Evolutionary conservation across 2,113 vertebrate species (phyloP).

Genomic region (Tupaia chinensis): DNA sequence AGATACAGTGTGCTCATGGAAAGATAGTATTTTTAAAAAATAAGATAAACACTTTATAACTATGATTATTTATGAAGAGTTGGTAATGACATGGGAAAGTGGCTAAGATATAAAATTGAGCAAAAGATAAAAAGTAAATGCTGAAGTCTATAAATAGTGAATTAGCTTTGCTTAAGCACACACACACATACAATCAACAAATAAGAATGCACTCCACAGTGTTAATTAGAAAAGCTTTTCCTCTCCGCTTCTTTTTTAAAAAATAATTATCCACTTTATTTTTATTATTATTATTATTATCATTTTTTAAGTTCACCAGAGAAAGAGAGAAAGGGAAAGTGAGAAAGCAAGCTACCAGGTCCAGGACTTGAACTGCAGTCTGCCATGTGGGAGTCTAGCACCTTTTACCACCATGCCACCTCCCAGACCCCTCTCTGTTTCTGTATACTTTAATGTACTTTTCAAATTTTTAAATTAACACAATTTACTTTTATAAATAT

Average conservation of each 20-base stretch:
- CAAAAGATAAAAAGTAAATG: not conserved
- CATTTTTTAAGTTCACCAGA: too few relatives aligned
- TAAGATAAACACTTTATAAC: not conserved
- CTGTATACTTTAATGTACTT: not conserved
- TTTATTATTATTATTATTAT: too few relatives aligned
- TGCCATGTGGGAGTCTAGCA: too few relatives aligned
- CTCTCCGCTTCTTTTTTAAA: not conserved
- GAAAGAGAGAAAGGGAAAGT: too few relatives aligned
- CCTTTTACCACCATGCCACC: too few relatives aligned
- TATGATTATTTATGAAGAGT: slow-evolving; percentile 1
- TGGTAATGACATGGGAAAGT: not conserved
- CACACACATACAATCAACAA: not conserved
- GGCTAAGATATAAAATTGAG: not conserved
- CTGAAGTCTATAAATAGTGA: not conserved
- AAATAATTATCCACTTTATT: too few relatives aligned
- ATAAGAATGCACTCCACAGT: not conserved
- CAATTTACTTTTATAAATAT: not conserved
- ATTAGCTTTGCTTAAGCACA: not conserved
- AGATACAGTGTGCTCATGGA: not conserved
- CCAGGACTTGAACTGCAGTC: too few relatives aligned
- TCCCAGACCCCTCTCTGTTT: not conserved
- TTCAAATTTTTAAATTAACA: not conserved
- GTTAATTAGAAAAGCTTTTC: not conserved
- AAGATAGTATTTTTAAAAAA: not conserved
- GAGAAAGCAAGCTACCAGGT: too few relatives aligned